Evolutionary conservation across 64 coral and sea anemone species (phyloP), one percentile per base, ranked within the genome.

Genomic region (Pocillopora damicornis): DNA sequence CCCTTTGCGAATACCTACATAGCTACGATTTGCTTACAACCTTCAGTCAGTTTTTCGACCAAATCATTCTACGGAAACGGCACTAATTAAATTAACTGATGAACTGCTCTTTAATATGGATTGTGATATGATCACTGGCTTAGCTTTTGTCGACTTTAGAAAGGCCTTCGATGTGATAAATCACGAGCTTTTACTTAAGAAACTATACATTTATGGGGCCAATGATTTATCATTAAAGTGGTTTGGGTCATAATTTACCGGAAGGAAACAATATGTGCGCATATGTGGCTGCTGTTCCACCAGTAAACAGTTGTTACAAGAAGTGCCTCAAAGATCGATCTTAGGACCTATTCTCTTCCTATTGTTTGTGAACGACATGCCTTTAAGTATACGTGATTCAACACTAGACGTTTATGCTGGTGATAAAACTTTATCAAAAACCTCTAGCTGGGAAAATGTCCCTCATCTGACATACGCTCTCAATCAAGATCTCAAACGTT

Each of bases 11-110:
- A 35, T 81, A 73, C 79, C 61, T 92, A n/a, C n/a, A 67, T 26
- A 42, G 51, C 38, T 80, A 92, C 83, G 87, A 74, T 81, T 63
- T 92, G 45, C 77, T 88, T 87, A 92, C 66, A 59, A 91, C 37
- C 56, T 74, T 35, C 81, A 91, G 45, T 85, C 79, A 61, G 89
- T 57, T 63, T 90, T 90, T 65, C 9, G 78, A 30, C 23, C n/a
- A 78, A 69, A 71, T 60, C 56, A 67, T 69, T 86, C 61, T 10
- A 86, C 89, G 2, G 89, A 91, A 79, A 51, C 42, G 42, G 7
- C 42, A 51, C 42, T 51, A 7, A 51, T 51, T 51, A 51, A 51
- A 51, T 51, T 51, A 51, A 51, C 42, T 51, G 42, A 51, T 51
- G 42, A 51, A 51, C 42, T 51, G 42, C 42, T 51, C 42, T 51